phyloP scores from a whole-genome alignment of 1,140 invertebrate species.

The Bicyclus anynana region DNA sequence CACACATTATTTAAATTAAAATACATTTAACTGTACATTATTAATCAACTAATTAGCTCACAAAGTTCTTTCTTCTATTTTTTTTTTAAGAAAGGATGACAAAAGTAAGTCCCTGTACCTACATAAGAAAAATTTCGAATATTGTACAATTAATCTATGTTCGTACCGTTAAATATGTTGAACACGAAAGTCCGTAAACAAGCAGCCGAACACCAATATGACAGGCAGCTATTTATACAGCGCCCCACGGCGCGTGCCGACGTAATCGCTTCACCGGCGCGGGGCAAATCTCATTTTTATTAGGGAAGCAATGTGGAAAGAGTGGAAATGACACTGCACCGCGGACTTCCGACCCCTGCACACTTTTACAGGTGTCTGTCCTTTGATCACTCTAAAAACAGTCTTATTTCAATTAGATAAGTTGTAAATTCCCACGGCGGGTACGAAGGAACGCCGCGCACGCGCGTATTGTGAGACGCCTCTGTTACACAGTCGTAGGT shows the following conservation, averaged over 20 bases:
- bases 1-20: not conserved
- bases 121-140: no score
- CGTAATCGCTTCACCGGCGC: constrained; percentile 32
- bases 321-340: constrained; percentile 73
- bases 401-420: constrained; percentile 20
- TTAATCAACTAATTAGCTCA: no score
- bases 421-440: constrained; percentile 20
- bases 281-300: constrained; percentile 68
- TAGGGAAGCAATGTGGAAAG: constrained; percentile 64
- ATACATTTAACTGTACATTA: no score
- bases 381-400: constrained; percentile 10
- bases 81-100: no score
- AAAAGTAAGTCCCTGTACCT: no score
- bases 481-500: constrained; percentile 36
- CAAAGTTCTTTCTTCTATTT: no score
- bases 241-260: constrained; percentile 21
- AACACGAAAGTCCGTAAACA: constrained; percentile 2
- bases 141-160: no score
- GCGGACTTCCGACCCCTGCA: constrained; percentile 65
- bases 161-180: not conserved
- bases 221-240: constrained; percentile 27
- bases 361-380: constrained; percentile 65
- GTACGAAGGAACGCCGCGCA: constrained; percentile 30
- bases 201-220: constrained; percentile 19
- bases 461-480: constrained; percentile 37